These are phyloP conservation scores for Sipha maydis DNA, from an alignment of 2,888 invertebrate species.

Conservation along the genomic window DNA sequence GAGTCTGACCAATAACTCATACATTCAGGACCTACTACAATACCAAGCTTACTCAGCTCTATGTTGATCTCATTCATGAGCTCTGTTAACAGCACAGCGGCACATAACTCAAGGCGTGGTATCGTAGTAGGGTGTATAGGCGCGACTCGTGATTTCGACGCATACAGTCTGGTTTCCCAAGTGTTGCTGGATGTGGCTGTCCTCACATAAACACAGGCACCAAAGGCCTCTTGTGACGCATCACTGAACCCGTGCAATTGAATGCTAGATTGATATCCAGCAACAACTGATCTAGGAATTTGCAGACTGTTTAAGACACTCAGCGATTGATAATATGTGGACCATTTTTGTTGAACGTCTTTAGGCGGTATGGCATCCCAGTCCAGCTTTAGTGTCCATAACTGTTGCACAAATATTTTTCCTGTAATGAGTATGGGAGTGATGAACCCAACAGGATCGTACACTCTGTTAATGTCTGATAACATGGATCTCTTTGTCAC, in stretches of 20 bases:
- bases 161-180: background rate
- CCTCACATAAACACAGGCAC: slow-evolving; percentile 15
- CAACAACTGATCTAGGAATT: background rate
- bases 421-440: background rate
- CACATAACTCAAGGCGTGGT: slow-evolving; percentile 5
- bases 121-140: slow-evolving; percentile 18
- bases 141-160: slow-evolving; percentile 25
- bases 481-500: slow-evolving; percentile 13
- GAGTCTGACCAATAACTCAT: slow-evolving; percentile 15
- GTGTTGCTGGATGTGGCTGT: background rate
- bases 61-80: background rate
- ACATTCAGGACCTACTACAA: background rate
- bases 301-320: background rate
- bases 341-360: slow-evolving; percentile 2
- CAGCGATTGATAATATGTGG: background rate
- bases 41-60: background rate
- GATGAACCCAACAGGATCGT: slow-evolving; percentile 10
- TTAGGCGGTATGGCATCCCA: background rate
- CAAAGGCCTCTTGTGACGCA: background rate
- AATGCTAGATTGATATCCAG: background rate
- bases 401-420: slow-evolving; percentile 32
- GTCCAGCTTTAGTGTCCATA: slow-evolving; percentile 6
- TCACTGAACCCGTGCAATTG: slow-evolving; percentile 10
- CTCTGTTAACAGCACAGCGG: background rate
- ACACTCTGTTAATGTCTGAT: background rate